Evolutionary conservation across 2,113 vertebrate species (phyloP).

Genomic region (Sapajus apella): DNA sequence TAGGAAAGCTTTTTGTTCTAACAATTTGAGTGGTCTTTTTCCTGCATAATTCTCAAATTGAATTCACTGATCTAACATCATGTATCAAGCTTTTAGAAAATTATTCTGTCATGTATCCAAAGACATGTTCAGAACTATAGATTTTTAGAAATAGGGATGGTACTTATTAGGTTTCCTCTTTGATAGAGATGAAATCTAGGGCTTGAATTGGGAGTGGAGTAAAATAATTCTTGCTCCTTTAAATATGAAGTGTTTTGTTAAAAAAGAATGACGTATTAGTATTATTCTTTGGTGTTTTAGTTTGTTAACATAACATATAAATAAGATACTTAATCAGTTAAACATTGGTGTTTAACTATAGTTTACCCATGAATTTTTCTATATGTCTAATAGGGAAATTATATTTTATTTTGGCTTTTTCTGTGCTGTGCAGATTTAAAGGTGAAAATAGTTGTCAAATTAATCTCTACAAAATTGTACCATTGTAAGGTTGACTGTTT

Average conservation of each 20-base stretch:
- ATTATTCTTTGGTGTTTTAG: background rate
- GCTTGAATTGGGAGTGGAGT: background rate
- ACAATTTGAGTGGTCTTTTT: background rate
- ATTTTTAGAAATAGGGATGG: background rate
- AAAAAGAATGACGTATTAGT: conserved; percentile 2
- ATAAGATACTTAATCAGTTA: background rate
- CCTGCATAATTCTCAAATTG: background rate
- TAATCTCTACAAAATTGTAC: background rate
- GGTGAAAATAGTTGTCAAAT: conserved; percentile 24
- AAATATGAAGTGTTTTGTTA: conserved; percentile 8
- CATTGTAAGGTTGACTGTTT: background rate
- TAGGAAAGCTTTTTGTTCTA: conserved; percentile 13
- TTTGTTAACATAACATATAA: background rate
- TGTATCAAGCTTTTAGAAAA: background rate
- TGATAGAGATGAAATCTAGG: background rate
- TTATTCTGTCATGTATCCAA: background rate
- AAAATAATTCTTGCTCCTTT: conserved; percentile 5
- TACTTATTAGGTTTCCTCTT: background rate
- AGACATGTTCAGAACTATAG: background rate
- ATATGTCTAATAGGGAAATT: background rate
- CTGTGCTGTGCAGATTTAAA: conserved; percentile 23
- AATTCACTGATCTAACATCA: background rate
- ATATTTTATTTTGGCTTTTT: conserved; percentile 14
- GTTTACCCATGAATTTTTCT: conserved; percentile 29
- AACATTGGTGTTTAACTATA: conserved; percentile 6